Base-by-base conservation (phyloP, 2,113 vertebrate species). In the Chamaetylas fuelleborni region DNA sequence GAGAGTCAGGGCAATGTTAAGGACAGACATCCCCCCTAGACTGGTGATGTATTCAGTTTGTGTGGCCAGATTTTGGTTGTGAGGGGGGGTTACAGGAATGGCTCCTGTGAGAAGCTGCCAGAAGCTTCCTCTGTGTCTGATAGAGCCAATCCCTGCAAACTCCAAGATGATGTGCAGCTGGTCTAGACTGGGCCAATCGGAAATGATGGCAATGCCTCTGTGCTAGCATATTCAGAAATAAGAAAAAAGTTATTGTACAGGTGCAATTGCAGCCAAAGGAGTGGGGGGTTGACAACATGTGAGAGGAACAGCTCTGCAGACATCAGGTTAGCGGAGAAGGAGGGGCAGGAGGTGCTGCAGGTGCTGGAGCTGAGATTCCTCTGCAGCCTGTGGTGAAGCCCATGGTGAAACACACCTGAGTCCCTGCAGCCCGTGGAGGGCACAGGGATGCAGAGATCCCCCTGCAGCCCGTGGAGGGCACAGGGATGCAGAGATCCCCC, bases 11-110 rank as follows among this genome's bases (percentile, higher is more conserved):
- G 26, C 3, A 24, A 24, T 34, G 12, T 38, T 20, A 40, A 26
- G 25, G 22, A 48, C 0, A 0, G 12, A 19, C 38, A 84, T 19
- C 6, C 42, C 25, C 13, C 13, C n/a, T 57, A 6, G 6, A 20
- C 0, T 67, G n/a, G 13, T 67, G n/a, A 47, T 25, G n/a, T 20
- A 8, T 13, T 57, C 62, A 5, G 42, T 47, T 47, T 47, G 26
- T 47, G n/a, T 31, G 40, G 12, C 10, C 62, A 25, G 40, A 26
- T 25, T 45, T 80, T 47, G 16, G 6, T 25, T 20, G 12, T 16
- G 4, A 4, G 20, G 2, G 5, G 5, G 5, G 2, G 6, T 45
- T 56, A 56, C 26, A 56, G n/a, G 61, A 20, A 36, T 40, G 11
- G 14, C 9, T 50, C 48, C 43, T 42, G 19, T 50, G 29, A 70